Conservation (phyloP, 1,140 invertebrate species). For the Tetramorium alpestre region DNA sequence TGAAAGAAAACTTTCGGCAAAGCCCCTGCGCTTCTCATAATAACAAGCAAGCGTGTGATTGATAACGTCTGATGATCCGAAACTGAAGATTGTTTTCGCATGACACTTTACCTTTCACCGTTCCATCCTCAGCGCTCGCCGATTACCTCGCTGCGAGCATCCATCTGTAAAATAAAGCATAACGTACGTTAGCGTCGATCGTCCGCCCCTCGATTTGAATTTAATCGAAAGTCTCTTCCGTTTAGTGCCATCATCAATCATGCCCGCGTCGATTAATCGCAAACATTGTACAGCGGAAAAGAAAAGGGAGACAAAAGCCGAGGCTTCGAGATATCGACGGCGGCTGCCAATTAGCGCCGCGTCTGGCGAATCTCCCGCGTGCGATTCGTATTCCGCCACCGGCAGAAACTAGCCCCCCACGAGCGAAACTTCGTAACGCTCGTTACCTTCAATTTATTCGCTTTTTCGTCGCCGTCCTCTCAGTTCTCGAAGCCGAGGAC, state of each 20-base stretch:
- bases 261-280: slow-evolving; percentile 41
- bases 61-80: background rate
- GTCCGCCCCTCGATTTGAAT: background rate
- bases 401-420: slow-evolving; percentile 33
- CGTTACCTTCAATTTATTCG: slow-evolving; percentile 59
- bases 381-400: slow-evolving; percentile 40
- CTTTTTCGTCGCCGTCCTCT: slow-evolving; percentile 36
- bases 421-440: slow-evolving; percentile 37
- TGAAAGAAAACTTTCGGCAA: background rate
- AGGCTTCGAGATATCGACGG: background rate
- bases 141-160: background rate
- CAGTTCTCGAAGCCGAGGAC: slow-evolving; percentile 51
- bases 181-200: slow-evolving; percentile 8
- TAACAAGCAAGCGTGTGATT: background rate
- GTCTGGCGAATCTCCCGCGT: slow-evolving; percentile 31
- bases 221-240: slow-evolving; percentile 13
- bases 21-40: background rate
- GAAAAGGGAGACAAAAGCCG: background rate
- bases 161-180: slow-evolving; percentile 29
- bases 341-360: slow-evolving; percentile 30
- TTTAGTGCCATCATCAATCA: background rate
- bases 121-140: background rate
- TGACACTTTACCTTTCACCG: background rate
- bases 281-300: background rate
- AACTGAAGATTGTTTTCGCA: background rate